Base-by-base conservation (phyloP, 2,888 invertebrate species). In the Stenodema calcarata region DNA sequence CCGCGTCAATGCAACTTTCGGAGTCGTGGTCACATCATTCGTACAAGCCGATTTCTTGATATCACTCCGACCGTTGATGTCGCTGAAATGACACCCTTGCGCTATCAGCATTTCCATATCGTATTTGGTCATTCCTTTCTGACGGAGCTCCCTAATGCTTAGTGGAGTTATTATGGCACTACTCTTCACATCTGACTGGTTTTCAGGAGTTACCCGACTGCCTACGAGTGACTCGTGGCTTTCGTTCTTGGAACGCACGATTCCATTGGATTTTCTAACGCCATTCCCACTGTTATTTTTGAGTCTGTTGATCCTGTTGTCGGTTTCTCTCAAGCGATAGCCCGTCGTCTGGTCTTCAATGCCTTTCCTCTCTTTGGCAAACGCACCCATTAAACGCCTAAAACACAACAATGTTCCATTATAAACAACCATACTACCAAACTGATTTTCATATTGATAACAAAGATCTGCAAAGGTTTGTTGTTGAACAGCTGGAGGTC, bases 291-390 rank as follows among this genome's bases (percentile, higher is more conserved):
- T 69, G 50, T 87, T 92, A 88, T 92, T 92, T 91, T 97, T 97
- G 90, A 95, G 96, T 90, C 97, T 94, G 92, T 97, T 97, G 89
- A 97, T 95, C 90, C 98, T 94, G 92, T 98, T 97, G 91, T 98
- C 98, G 47, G 98, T 98, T 93, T 98, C 98, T 89, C 98, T 93
- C 90, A 98, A 93, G 90, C 96, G 94, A 92, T 98, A 98, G 88
- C 97, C 95, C 90, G 94, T 93, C 89, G 93, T 92, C 89, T 95
- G 95, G 90, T 94, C 94, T 90, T 89, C 90, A 73, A 91, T 91
- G 27, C 87, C 87, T 70, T 91, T 91, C 90, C 94, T 93, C 91
- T 94, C 91, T 93, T 94, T 93, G 84, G 96, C 95, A 92, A 95
- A 98, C 85, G 97, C 97, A 88, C 98, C 98, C 87, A 95, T 96